Conservation (phyloP, 2,113 vertebrate genomes). For the Setophaga kirtlandii region DNA sequence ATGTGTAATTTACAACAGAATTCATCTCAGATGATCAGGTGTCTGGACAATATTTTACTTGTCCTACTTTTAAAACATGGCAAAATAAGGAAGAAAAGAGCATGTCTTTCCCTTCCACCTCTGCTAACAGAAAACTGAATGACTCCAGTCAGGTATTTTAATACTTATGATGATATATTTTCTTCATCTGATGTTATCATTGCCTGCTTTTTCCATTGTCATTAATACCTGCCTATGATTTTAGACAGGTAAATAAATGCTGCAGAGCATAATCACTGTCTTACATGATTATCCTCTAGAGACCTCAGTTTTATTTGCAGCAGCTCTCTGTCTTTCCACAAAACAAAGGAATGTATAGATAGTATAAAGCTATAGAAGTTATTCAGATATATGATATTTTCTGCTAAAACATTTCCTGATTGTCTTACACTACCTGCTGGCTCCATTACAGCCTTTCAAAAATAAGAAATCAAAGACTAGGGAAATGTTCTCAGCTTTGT, state of each 20-base stretch:
- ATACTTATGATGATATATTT: background rate
- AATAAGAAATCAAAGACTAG: conserved; percentile 37
- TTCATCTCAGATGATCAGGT: background rate
- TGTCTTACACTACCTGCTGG: conserved; percentile 9
- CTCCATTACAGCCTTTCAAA: conserved; percentile 23
- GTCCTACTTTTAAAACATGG: background rate
- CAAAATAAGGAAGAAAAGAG: background rate
- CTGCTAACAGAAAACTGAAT: background rate
- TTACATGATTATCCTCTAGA: background rate
- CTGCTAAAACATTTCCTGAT: background rate
- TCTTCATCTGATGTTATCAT: background rate
- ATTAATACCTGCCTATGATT: background rate
- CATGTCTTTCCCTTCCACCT: background rate
- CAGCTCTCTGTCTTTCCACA: background rate
- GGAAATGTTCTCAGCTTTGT: conserved; percentile 29
- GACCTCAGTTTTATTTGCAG: background rate
- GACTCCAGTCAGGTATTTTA: background rate
- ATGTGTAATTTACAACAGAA: background rate
- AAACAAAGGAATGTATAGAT: background rate
- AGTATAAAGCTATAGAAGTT: background rate
- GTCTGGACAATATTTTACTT: background rate
- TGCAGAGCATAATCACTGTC: background rate
- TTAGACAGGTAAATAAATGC: background rate
- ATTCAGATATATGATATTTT: background rate
- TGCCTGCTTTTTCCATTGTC: background rate